phyloP scores from a whole-genome alignment of 1,140 invertebrate species.

The Drosophila ambigua region DNA sequence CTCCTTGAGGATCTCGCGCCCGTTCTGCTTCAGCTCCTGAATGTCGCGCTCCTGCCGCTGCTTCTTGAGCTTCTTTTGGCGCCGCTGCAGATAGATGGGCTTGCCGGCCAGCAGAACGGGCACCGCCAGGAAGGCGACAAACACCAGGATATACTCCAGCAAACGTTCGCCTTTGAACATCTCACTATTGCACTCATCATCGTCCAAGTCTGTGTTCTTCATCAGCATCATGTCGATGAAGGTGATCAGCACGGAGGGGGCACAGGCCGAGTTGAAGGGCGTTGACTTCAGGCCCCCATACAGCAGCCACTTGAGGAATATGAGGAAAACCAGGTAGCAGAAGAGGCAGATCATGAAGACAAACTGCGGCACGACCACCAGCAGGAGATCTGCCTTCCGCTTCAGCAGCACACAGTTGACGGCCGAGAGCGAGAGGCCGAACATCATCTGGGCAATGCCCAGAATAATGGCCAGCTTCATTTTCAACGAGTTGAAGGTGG shows the following conservation, averaged over 20 bases:
- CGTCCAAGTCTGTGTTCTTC: slow-evolving; percentile 69
- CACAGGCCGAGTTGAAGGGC: slow-evolving; percentile 85
- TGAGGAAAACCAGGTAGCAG: slow-evolving; percentile 95
- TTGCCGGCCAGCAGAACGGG: slow-evolving; percentile 93
- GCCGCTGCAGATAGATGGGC: slow-evolving; percentile 87
- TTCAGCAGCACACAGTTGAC: slow-evolving; percentile 94
- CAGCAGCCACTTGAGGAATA: slow-evolving; percentile 95
- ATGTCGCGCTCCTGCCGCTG: neutral
- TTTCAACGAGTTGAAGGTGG: slow-evolving; percentile 98
- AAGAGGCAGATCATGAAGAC: slow-evolving; percentile 95
- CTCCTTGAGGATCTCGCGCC: slow-evolving; percentile 39
- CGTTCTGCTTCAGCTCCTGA: neutral
- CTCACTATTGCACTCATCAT: slow-evolving; percentile 85
- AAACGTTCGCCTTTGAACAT: slow-evolving; percentile 87
- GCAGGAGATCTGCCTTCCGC: slow-evolving; percentile 90
- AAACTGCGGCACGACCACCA: slow-evolving; percentile 96
- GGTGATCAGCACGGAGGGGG: slow-evolving; percentile 90
- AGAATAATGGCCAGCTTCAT: slow-evolving; percentile 99
- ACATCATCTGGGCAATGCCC: slow-evolving; percentile 98
- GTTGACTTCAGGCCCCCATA: slow-evolving; percentile 96
- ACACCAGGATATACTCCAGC: slow-evolving; percentile 88
- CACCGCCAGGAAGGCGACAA: slow-evolving; percentile 89
- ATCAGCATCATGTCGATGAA: slow-evolving; percentile 94
- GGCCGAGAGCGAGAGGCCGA: slow-evolving; percentile 95
- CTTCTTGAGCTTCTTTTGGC: slow-evolving; percentile 20